phyloP scores from a whole-genome alignment of 2,888 invertebrate species.

The Microchrysa polita region DNA sequence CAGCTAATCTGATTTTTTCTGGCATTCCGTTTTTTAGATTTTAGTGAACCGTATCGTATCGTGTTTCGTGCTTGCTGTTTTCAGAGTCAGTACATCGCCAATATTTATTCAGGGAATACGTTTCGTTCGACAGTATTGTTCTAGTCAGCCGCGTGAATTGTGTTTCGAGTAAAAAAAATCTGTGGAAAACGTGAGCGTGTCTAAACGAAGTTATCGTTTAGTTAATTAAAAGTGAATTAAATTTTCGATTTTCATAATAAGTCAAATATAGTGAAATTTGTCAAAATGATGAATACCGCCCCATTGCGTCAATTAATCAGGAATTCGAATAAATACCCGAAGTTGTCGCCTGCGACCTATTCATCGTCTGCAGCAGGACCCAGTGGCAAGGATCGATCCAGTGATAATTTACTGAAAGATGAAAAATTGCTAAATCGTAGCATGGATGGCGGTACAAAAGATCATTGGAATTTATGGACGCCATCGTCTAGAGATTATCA shows the following conservation, averaged over 20 bases:
- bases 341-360: constrained; percentile 13
- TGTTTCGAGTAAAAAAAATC: constrained; percentile 13
- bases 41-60: not conserved
- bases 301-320: constrained; percentile 23
- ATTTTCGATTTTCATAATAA: too few species aligned
- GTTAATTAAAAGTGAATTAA: too few species aligned
- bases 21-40: constrained; percentile 25
- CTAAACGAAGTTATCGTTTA: not conserved
- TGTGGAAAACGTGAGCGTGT: constrained; percentile 16
- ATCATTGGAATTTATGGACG: constrained; percentile 26
- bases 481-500: constrained; percentile 28
- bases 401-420: constrained; percentile 34
- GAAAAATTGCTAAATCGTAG: constrained; percentile 28
- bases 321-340: constrained; percentile 26
- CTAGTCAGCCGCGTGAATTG: constrained; percentile 4
- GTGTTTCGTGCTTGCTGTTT: not conserved
- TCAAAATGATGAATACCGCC: constrained; percentile 30
- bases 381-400: constrained; percentile 10
- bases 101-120: constrained; percentile 6
- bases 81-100: constrained; percentile 23
- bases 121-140: constrained; percentile 12
- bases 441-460: constrained; percentile 36
- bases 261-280: too few species aligned
- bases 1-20: constrained; percentile 31
- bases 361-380: constrained; percentile 16